Base-by-base conservation (phyloP, 2,113 vertebrate species). In the Istiophorus platypterus region DNA sequence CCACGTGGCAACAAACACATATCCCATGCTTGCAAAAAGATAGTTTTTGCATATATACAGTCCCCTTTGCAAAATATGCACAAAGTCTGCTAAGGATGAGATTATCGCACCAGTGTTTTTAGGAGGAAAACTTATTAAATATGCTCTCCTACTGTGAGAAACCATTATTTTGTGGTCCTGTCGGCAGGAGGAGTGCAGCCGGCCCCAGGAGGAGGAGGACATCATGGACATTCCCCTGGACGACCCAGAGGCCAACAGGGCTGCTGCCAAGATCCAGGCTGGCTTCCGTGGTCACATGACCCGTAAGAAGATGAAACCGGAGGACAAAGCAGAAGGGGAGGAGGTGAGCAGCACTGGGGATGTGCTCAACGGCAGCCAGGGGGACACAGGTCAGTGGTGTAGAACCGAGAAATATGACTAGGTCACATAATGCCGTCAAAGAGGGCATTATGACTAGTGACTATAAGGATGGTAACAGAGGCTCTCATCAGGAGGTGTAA, bases 201-300 rank as follows among this genome's bases (percentile, higher is more conserved):
- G 97, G 72, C 94, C 95, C 63, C 97, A 95, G 81, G 94, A 97
- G 73, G 97, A 99, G 26, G 98, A 99, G 82, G 98, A 99, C 93
- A 97, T 98, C 90, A 95, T 99, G 95, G 98, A 99, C 94, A 99
- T 99, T 91, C 97, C 97, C 0, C 90, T 99, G 94, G 98, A 99
- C 51, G 98, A 99, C 72, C 98, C 98, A 0, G 97, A 97, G 51
- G 98, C 98, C 90, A 99, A 99, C 76, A 97, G 97, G 15, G 98
- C 98, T 0, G 98, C 98, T 0, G 97, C 98, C 93, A 99, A 99
- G 94, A 99, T 99, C 94, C 98, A 99, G 94, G 98, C 98, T 0
- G 98, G 98, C 85, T 99, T 99, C 93, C 97, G 98, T 15, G 98
- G 98, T 83, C 98, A 99, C 90, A 99, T 99, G 98, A 99, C 98